Percentiles rank a stretch among this genome's conserved stretches.
These are phyloP conservation scores for Cecropterus lyciades DNA, from an alignment of 1,140 invertebrate genomes.

Conservation along the genomic window DNA sequence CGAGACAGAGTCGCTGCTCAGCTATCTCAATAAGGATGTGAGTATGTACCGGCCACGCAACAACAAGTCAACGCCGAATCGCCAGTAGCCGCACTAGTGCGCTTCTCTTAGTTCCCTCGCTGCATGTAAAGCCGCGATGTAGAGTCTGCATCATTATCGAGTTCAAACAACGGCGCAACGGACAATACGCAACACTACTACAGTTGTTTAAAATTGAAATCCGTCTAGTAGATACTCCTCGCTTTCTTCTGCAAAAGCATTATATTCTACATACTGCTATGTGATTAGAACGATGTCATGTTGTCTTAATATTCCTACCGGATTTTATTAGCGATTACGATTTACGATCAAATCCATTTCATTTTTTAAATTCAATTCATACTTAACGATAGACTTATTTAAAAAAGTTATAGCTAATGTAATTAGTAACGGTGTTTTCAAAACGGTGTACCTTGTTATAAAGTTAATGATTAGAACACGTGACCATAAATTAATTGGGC, in stretches of 20 bases:
- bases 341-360: neutral
- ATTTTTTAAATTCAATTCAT: neutral
- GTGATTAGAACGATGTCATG: neutral
- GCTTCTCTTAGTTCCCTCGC: slow-evolving; percentile 2
- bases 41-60: slow-evolving; percentile 81
- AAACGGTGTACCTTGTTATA: too few species aligned
- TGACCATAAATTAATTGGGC: slow-evolving; percentile 13
- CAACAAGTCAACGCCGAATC: slow-evolving; percentile 9
- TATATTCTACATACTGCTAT: slow-evolving; percentile 20
- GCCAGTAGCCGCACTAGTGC: slow-evolving; percentile 9
- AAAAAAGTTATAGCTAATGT: too few species aligned
- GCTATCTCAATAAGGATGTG: slow-evolving; percentile 98
- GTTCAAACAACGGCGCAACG: neutral
- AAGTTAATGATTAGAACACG: neutral
- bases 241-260: slow-evolving; percentile 34
- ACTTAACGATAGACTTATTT: too few species aligned
- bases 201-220: slow-evolving; percentile 1
- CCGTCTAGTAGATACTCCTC: neutral
- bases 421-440: too few species aligned
- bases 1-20: slow-evolving; percentile 97
- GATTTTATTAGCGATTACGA: neutral
- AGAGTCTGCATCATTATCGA: neutral
- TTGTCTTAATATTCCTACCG: neutral
- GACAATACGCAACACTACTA: neutral
- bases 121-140: slow-evolving; percentile 4